phyloP scores from a whole-genome alignment of 2,797 vertebrate species.

The Poeciliopsis infans region DNA sequence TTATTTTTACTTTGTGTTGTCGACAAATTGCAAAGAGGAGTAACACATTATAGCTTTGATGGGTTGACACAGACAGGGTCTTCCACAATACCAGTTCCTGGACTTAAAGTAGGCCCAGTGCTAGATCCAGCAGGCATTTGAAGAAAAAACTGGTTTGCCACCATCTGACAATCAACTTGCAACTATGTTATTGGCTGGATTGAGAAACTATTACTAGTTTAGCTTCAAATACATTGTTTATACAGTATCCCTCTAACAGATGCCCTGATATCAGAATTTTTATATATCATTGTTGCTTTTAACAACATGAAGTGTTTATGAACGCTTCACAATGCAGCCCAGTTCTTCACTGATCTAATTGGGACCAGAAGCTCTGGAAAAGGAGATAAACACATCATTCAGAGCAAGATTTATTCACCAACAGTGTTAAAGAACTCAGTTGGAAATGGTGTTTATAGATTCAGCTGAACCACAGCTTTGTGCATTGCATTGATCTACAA shows the following conservation, averaged over 20 bases:
- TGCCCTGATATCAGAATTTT: neutral
- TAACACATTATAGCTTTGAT: neutral
- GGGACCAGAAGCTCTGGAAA: slow-evolving; percentile 1
- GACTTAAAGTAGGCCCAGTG: neutral
- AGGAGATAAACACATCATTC: neutral
- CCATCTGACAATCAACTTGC: neutral
- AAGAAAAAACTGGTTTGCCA: neutral
- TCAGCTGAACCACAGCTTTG: neutral
- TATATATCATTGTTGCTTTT: neutral
- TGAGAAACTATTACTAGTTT: neutral
- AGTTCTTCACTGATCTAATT: neutral
- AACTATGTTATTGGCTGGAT: neutral
- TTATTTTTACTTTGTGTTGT: neutral
- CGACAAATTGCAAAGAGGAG: neutral
- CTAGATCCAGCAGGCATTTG: neutral
- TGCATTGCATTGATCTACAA: neutral
- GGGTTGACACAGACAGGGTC: neutral
- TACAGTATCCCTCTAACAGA: neutral
- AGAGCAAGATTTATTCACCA: neutral
- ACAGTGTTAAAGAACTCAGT: neutral
- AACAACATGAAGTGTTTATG: neutral
- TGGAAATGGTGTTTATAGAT: neutral
- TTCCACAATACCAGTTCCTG: neutral
- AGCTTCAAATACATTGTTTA: neutral
- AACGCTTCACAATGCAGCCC: neutral